A percentile compares a stretch with the other conserved stretches of the same genome.
These are phyloP conservation scores for Oceanodroma tethys DNA, from an alignment of 2,113 vertebrate genomes.

Conservation along the genomic window DNA sequence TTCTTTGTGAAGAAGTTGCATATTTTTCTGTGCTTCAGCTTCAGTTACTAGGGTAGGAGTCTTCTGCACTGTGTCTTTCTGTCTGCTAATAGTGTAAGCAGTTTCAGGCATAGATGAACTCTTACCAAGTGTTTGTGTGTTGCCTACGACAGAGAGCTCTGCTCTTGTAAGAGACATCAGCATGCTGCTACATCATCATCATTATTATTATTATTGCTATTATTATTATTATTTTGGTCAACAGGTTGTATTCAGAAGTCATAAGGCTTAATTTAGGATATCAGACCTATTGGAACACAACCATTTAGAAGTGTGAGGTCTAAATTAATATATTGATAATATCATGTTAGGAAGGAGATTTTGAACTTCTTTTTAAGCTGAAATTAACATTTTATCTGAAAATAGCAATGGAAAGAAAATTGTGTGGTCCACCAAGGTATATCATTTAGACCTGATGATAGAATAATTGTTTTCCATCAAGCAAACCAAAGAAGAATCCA, in stretches of 20 bases:
- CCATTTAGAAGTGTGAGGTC: background rate
- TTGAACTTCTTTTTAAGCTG: background rate
- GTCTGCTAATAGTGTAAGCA: background rate
- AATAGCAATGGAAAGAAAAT: conserved; percentile 11
- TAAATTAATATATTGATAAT: background rate
- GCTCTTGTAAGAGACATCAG: background rate
- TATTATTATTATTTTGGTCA: background rate
- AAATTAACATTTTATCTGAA: conserved; percentile 15
- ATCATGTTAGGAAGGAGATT: background rate
- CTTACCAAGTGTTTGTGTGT: background rate
- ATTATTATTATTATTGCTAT: background rate
- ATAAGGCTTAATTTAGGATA: background rate
- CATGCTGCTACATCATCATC: background rate
- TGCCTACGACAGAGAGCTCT: background rate
- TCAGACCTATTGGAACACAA: background rate
- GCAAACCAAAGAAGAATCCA: conserved; percentile 71
- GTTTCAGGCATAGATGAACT: background rate
- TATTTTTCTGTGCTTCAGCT: background rate
- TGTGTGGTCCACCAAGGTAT: background rate
- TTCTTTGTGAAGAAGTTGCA: background rate
- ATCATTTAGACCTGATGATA: conserved; percentile 68
- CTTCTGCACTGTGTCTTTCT: background rate
- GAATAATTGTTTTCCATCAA: conserved; percentile 74
- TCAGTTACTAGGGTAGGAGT: background rate
- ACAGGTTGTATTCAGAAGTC: background rate